Evolutionary conservation across 2,888 invertebrate species (phyloP), one percentile per base, ranked within the genome.

Genomic region (Disparrhopalites patrizii): DNA sequence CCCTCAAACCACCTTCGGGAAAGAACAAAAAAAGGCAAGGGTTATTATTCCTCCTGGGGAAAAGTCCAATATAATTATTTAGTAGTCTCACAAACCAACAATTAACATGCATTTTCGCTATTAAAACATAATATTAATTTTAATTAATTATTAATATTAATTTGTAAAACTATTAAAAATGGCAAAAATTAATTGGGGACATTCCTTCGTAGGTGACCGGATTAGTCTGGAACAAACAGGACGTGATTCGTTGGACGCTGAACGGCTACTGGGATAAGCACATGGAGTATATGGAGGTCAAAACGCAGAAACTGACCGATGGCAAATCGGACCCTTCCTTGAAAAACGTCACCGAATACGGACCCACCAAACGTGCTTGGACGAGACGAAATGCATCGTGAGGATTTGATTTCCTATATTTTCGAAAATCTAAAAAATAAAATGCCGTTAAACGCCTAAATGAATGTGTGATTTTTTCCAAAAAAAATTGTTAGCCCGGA

Each of bases 211-310:
- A 87, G 89, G 89, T 90, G 80, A 80, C 88, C 83, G 85, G 86
- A 50, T 82, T 83, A 61, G 83, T 87, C 30, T 81, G 82, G 58
- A 83, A 85, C 76, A 77, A 77, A 27, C 78, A 79, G 36, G 85
- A 81, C 43, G 80, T 77, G 61, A 82, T 81, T 52, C 83, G 84
- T 73, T 88, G 85, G 84, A 84, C 87, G 43, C 80, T 89, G 25
- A 85, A 84, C 76, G 90, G 99, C 31, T 91, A 91, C 69, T 99
- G 99, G 99, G 98, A 99, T 82, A 84, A 86, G 73, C 89, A 89
- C 80, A 91, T 99, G 75, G 96, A 98, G 82, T 90, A 93, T 71
- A 93, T 96, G 60, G 88, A 90, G 30, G 93, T 97, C 60, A 84
- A 65, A 20, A 28, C 18, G 27, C 65, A 23, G 65, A 58, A 54